Base-by-base conservation (phyloP, 2,797 vertebrate genomes). In the Taeniopygia guttata region DNA sequence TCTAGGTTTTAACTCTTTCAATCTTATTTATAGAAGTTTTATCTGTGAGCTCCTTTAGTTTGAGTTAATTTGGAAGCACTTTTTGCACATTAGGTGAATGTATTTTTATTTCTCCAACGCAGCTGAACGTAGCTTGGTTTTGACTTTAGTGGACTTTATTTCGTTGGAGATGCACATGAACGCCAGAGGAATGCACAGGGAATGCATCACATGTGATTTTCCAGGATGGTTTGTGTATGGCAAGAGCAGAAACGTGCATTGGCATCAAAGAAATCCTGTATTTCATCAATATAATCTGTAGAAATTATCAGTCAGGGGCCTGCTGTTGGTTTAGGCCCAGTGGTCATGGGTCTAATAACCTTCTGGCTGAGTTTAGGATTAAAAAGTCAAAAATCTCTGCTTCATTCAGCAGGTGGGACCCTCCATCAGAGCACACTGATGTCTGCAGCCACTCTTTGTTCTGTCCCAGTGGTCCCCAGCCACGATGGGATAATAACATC, bases 361-460 rank as follows among this genome's bases (percentile, higher is more conserved):
- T 91, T 60, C 82, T 91, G 89, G 67, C 79, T 78, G 73, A 89
- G 26, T 5, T 29, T 86, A 76, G 89, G 76, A 95, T 93, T 90
- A 96, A 95, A 91, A 88, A 92, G 87, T 94, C 93, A 88, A 55
- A 92, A 92, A 59, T 83, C 88, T 79, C 54, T 85, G 74, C 62
- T 63, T 96, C 76, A 81, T 88, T 88, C 94, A 91, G 84, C 63
- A 49, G 84, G 76, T 4, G 2, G 32, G 79, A 89, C 69, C 59
- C 92, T 96, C 62, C 3, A 25, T 76, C 83, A 90, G 92, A 89
- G 87, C 92, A 63, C 42, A 6, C 42, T 84, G 89, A 56, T 2
- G 38, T 92, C 91, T 52, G 60, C 12, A 8, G 80, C 32, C 32
- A 34, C 51, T 77, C 87, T 95, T 93, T 96, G 91, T 93, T 96